Evolutionary conservation across 35 echinoderm and acorn worm species (phyloP).

Genomic region (Anneissia japonica): DNA sequence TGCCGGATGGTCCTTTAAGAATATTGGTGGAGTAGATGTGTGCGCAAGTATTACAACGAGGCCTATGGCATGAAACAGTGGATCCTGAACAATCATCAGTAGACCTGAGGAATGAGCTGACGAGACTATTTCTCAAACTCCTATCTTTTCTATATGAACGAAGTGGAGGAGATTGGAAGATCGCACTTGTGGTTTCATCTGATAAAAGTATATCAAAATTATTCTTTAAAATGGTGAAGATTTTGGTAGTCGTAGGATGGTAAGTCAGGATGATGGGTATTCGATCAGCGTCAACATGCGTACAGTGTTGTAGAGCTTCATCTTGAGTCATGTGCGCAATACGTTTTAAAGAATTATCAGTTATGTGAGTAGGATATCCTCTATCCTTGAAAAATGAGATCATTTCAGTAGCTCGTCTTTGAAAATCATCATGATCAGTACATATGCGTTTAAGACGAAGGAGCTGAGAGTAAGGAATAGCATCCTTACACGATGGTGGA

Average conservation of each 20-base stretch:
- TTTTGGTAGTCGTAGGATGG: not conserved
- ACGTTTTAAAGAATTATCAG: not conserved
- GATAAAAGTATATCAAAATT: constrained; percentile 7
- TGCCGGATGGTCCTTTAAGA: too few species aligned
- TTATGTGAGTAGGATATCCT: not conserved
- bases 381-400: not conserved
- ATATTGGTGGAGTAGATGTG: too few species aligned
- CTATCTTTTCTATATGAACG: not conserved
- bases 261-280: not conserved
- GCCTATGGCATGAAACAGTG: not conserved
- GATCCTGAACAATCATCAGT: not conserved
- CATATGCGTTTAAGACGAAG: constrained; percentile 7
- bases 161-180: not conserved
- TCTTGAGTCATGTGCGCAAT: not conserved
- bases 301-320: not conserved
- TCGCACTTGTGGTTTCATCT: not conserved
- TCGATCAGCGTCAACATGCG: not conserved
- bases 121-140: not conserved
- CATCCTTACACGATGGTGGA: constrained; percentile 4
- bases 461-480: constrained; percentile 7
- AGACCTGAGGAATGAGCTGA: not conserved
- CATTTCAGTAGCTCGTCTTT: not conserved
- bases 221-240: not conserved
- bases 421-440: not conserved
- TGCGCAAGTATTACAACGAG: not conserved